Percentiles rank a stretch among this genome's conserved stretches.
Evolutionary conservation across 2,797 vertebrate species (phyloP).

Genomic region (Catamblyrhynchus diadema): DNA sequence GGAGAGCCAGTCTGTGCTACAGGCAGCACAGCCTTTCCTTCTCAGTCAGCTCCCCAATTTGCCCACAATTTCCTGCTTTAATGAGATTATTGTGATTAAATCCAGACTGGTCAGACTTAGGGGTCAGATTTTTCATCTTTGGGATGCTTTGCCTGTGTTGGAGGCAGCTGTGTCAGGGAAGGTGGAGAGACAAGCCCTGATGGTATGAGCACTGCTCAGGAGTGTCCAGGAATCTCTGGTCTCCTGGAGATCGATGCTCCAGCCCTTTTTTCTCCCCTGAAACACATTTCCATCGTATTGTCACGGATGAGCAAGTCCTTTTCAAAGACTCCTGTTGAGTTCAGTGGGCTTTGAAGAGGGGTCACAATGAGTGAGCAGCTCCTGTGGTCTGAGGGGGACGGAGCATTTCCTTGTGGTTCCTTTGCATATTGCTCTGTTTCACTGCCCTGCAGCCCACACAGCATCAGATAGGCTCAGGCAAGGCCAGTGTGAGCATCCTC

Average conservation of each 20-base stretch:
- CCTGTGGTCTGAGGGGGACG: not conserved
- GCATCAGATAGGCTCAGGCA: not conserved
- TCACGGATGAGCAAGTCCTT: not conserved
- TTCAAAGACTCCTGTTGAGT: slow-evolving; percentile 3
- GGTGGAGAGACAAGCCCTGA: not conserved
- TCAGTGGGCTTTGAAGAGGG: slow-evolving; percentile 30
- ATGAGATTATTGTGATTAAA: not conserved
- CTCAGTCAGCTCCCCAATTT: not conserved
- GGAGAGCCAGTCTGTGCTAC: not conserved
- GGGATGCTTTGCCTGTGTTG: not conserved
- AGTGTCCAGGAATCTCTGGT: not conserved
- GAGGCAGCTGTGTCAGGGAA: not conserved
- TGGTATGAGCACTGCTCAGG: not conserved
- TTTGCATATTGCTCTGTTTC: not conserved
- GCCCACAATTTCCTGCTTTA: not conserved
- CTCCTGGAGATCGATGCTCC: not conserved
- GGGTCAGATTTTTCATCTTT: not conserved
- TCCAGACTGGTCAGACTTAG: not conserved
- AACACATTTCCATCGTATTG: not conserved
- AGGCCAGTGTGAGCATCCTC: not conserved
- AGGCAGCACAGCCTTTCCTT: not conserved
- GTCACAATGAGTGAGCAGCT: slow-evolving; percentile 18
- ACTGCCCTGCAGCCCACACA: rapidly evolving
- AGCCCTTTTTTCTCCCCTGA: not conserved
- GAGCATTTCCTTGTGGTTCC: not conserved